Evolutionary conservation across 2,888 invertebrate species (phyloP), one percentile per base, ranked within the genome.

Genomic region (Epinotia ramella): DNA sequence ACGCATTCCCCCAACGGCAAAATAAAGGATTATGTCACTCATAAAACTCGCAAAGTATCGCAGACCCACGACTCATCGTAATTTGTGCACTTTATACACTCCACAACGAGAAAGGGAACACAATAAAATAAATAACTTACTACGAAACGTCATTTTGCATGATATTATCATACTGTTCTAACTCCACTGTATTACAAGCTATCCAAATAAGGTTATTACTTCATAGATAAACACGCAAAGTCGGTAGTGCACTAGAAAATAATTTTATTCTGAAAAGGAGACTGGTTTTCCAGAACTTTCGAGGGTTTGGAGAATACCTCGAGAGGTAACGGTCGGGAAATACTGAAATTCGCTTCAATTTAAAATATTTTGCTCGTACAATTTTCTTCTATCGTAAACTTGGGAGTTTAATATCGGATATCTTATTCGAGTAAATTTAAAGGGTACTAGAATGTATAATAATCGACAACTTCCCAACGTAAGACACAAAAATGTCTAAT

Each of bases 231-330:
- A 59, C 67, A 60, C 16, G 64, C 33, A n/a, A 69, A 74, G 33
- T 64, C n/a, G 64, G 28, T 68, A 73, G 18, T 44, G 70, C 59
- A 59, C 53, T 60, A 70, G 53, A 75, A 70, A 44, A 67, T 49
- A 59, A 66, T 75, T 75, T 65, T 46, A 75, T 75, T 70, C 33
- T 33, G 53, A 49, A 33, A 64, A 44, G 46, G 28, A 74, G 57
- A 69, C 68, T 28, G 46, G 59, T 40, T 57, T 69, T 49, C 74
- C 28, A 16, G 59, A 59, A 44, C 24, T 59, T 24, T n/a, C 53
- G 64, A 49, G 24, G n/a, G 18, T 59, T 57, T 16, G 7, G 65
- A 46, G 49, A 70, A 65, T 59, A 53, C 33, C 33, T 44, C 53
- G 46, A 74, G 46, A 33, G 57, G 44, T 33, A 33, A 53, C 49